These are phyloP conservation scores for Andrena bicolor DNA, from an alignment of 2,888 invertebrate species.

Conservation along the genomic window DNA sequence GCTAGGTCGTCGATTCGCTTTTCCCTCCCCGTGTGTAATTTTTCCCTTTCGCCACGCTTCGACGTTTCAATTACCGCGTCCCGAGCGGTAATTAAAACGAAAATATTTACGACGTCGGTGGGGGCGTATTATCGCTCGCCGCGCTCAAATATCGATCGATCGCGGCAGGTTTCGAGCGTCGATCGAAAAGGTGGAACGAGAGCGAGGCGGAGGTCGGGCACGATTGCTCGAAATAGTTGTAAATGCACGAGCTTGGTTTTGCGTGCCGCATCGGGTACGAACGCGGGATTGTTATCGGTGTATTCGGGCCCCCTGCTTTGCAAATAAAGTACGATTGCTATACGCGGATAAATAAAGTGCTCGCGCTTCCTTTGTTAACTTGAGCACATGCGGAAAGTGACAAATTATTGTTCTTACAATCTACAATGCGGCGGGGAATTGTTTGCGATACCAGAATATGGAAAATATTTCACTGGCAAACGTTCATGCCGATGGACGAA, in stretches of 20 bases:
- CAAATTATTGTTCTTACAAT: not conserved
- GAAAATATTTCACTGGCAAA: not conserved
- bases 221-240: constrained; percentile 13
- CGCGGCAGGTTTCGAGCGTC: not conserved
- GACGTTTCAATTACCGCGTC: constrained; percentile 9
- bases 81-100: constrained; percentile 12
- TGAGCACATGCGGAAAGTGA: not conserved
- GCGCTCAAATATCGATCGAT: not conserved
- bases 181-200: not conserved
- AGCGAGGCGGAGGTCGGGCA: not conserved
- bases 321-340: no score
- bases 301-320: not conserved
- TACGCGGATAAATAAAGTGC: not conserved
- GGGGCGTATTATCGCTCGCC: not conserved
- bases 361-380: not conserved
- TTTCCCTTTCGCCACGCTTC: not conserved
- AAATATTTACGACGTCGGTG: constrained; percentile 5
- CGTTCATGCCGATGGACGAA: not conserved
- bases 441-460: not conserved
- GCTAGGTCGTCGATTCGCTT: constrained; percentile 13
- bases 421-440: not conserved
- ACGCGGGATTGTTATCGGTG: constrained; percentile 6
- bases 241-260: not conserved
- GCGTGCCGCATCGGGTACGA: not conserved
- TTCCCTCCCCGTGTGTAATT: not conserved